Evolutionary conservation across 1,140 invertebrate species (phyloP), one percentile per base, ranked within the genome.

Genomic region (Palaemon carinicauda): DNA sequence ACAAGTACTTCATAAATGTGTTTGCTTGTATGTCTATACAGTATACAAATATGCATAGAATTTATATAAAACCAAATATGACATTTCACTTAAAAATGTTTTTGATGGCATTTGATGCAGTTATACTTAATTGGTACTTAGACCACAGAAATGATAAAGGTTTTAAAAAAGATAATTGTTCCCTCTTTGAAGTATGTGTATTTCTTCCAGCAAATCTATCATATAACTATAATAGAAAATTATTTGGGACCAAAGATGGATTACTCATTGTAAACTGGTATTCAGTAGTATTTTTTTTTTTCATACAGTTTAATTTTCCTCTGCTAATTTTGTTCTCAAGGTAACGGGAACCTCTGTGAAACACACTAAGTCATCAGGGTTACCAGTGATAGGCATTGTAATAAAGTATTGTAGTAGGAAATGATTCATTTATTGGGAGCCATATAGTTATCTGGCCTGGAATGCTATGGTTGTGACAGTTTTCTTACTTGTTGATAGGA

Each of bases 401-500:
- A 53, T 73, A 60, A 71, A 82, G 74, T 85, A 78, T 54, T 41
- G 53, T 53, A 51, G 52, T 82, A 75, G 69, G 81, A 21, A 56
- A 53, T 51, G 53, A 52, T 31, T 78, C 24, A 31, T 53, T 41
- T 41, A 71, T 77, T 41, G 82, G 82, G 82, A 79, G 82, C 51
- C 82, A 53, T 71, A 69, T 85, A 74, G 53, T 73, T 86, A 79
- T 86, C 84, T 86, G 84, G 84, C 84, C 69, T 86, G 84, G 84
- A 79, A 79, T 86, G 84, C 84, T 86, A 80, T 86, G 84, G 84
- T 86, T 86, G 78, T 86, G 84, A 80, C 77, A 74, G 54, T 86
- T 80, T 65, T 80, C 69, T 73, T 50, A 53, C 31, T 29, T 78
- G 51, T 33, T 69, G 29, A 29, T 52, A 54, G 84, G 84, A 79